Evolutionary conservation across 2,113 vertebrate genomes (phyloP).

Genomic region (Mus spicilegus): DNA sequence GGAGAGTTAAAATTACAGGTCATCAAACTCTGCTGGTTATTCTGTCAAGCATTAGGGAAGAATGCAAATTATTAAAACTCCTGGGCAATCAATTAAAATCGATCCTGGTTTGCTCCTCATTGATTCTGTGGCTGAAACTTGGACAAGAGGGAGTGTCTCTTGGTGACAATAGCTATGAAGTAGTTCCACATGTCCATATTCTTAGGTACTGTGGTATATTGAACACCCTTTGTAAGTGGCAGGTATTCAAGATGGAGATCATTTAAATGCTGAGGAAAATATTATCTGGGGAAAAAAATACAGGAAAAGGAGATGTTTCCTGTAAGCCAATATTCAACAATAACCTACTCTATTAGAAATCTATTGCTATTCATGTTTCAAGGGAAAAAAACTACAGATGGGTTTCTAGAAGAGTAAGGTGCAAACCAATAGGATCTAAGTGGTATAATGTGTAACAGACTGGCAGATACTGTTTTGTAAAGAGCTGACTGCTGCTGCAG

Average conservation of each 20-base stretch:
- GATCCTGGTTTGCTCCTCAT: conserved; percentile 85
- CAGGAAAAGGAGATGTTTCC: conserved; percentile 32
- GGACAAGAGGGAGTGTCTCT: conserved; percentile 73
- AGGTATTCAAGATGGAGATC: conserved; percentile 54
- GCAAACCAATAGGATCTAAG: neutral
- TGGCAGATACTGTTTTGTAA: neutral
- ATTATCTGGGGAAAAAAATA: conserved; percentile 15
- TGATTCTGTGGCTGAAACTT: conserved; percentile 80
- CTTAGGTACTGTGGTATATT: conserved; percentile 30
- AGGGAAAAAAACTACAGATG: conserved; percentile 44
- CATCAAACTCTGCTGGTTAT: conserved; percentile 70
- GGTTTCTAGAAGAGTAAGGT: neutral
- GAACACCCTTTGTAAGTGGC: conserved; percentile 67
- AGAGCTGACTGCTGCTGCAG: neutral
- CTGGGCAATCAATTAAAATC: conserved; percentile 86
- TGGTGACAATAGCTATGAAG: conserved; percentile 70
- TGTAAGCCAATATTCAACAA: conserved; percentile 57
- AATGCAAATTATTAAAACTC: conserved; percentile 86
- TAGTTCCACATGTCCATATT: conserved; percentile 18
- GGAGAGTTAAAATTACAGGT: conserved; percentile 75
- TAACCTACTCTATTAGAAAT: conserved; percentile 32
- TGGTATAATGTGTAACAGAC: neutral
- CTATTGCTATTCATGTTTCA: conserved; percentile 30
- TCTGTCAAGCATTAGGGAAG: conserved; percentile 79
- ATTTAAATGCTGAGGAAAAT: conserved; percentile 54